Base-by-base conservation (phyloP, 2,888 invertebrate species). In the Brachylomia viminalis region DNA sequence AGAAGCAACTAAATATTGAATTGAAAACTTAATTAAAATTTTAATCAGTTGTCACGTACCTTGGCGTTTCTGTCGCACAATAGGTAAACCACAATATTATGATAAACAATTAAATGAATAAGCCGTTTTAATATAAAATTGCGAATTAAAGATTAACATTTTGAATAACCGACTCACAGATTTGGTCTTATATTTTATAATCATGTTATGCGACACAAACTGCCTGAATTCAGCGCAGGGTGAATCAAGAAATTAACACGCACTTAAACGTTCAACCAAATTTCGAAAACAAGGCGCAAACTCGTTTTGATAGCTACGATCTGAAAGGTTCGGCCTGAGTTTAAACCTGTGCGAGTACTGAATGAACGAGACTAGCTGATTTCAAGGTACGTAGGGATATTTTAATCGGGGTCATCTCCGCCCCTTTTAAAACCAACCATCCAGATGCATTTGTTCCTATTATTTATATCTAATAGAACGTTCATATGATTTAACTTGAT, bases 41-140 rank as follows among this genome's bases (percentile, higher is more conserved):
- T 23, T 20, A 49, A 8, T 49, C 20, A 17, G 49, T 49, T 49
- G 8, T 49, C n/a, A 54, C 20, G 1, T 13, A 59, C 59, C 11
- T 59, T 59, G 23, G 23, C 33, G 6, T 23, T 13, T 1, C 3
- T 3, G 13, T 23, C 1, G 7, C 33, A 13, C 23, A 7, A 1
- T 1, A 0, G 3, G n/a, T n/a, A n/a, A n/a, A n/a, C n/a, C n/a
- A 38, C 13, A 2, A 61, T 1, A 23, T 20, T 1, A 23, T 33
- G 23, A 61, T 33, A 61, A 23, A 61, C 3, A 38, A 38, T 3
- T 23, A 61, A 61, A 38, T 61, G 38, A 1, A 61, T 0, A 7
- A 23, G 0, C 23, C 33, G 15, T 4, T 33, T 0, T 61, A 1
- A 38, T 3, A 7, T 38, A 3, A 2, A 13, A 7, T 23, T 33